phyloP scores from a whole-genome alignment of 2,888 invertebrate species.

The Hydrotaea cyrtoneurina region DNA sequence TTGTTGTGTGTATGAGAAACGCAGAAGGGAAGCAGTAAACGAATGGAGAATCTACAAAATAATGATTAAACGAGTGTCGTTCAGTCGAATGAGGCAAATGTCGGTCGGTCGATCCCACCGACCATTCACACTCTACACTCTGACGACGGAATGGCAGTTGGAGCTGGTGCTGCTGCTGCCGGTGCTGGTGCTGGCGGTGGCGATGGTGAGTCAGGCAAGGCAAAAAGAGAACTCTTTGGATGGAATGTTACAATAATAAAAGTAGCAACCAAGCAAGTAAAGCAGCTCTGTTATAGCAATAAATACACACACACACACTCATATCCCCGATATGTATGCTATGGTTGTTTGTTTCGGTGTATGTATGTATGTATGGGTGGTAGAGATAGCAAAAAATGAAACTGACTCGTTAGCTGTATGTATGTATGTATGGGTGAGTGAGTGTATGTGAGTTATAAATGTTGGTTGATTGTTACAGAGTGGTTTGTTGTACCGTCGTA shows the following conservation, averaged over 20 bases:
- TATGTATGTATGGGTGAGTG: background rate
- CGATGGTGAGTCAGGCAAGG: conserved; percentile 45
- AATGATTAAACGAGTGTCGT: conserved; percentile 64
- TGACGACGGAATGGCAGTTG: conserved; percentile 56
- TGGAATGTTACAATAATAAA: conserved; percentile 65
- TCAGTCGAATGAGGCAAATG: conserved; percentile 54
- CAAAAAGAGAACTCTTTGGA: conserved; percentile 60
- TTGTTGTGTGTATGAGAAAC: conserved; percentile 33
- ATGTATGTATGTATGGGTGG: conserved; percentile 54
- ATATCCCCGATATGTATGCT: conserved; percentile 21
- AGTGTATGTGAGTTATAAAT: conserved; percentile 30
- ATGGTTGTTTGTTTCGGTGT: conserved; percentile 57
- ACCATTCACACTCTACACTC: background rate
- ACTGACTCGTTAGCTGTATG: conserved; percentile 44
- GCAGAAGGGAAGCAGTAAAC: conserved; percentile 37
- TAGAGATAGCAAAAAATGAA: conserved; percentile 50
- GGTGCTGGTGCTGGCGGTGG: conserved; percentile 17
- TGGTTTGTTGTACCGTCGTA: conserved; percentile 38
- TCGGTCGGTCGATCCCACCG: conserved; percentile 35
- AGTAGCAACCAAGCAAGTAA: conserved; percentile 58
- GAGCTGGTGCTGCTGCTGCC: background rate
- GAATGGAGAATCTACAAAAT: conserved; percentile 64
- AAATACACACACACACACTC: conserved; percentile 15
- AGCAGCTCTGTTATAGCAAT: conserved; percentile 47
- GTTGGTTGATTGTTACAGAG: conserved; percentile 49